These are phyloP conservation scores for Disparrhopalites patrizii DNA, from an alignment of 2,888 invertebrate species.

Conservation along the genomic window DNA sequence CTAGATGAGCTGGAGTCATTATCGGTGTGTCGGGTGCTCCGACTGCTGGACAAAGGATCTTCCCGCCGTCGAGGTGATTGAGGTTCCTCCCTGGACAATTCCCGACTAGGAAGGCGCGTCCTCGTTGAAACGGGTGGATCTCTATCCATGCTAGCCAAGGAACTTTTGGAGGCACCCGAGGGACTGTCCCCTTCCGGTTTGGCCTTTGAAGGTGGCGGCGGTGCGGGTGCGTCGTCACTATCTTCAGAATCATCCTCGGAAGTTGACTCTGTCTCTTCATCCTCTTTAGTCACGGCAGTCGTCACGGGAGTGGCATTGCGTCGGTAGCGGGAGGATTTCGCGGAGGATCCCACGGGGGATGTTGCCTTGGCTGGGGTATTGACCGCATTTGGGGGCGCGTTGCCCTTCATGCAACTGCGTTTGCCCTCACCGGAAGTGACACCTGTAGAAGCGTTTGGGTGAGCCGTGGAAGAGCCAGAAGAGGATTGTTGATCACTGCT, in stretches of 20 bases:
- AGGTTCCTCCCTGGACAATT: too few species aligned
- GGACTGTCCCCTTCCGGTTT: constrained; percentile 59
- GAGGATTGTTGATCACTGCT: constrained; percentile 57
- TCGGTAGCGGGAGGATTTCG: constrained; percentile 57
- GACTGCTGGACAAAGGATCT: neutral
- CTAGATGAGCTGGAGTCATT: neutral
- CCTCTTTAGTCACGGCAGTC: constrained; percentile 53
- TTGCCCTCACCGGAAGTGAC: constrained; percentile 72
- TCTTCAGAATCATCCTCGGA: constrained; percentile 60
- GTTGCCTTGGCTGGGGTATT: neutral
- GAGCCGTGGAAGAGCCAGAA: constrained; percentile 54
- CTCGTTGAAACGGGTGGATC: constrained; percentile 6
- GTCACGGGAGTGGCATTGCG: constrained; percentile 45
- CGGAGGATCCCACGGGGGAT: neutral
- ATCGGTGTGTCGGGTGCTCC: neutral
- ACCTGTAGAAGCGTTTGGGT: constrained; percentile 54
- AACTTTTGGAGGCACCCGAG: constrained; percentile 71
- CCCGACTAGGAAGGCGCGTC: neutral
- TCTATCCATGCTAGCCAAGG: constrained; percentile 63
- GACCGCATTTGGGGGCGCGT: constrained; percentile 24
- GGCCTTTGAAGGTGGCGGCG: neutral
- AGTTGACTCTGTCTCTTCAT: constrained; percentile 59
- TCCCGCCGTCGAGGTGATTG: neutral
- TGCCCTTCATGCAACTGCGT: constrained; percentile 60
- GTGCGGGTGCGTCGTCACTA: constrained; percentile 7